These are phyloP conservation scores for Tachina lurida DNA, from an alignment of 2,888 invertebrate genomes.

Conservation along the genomic window DNA sequence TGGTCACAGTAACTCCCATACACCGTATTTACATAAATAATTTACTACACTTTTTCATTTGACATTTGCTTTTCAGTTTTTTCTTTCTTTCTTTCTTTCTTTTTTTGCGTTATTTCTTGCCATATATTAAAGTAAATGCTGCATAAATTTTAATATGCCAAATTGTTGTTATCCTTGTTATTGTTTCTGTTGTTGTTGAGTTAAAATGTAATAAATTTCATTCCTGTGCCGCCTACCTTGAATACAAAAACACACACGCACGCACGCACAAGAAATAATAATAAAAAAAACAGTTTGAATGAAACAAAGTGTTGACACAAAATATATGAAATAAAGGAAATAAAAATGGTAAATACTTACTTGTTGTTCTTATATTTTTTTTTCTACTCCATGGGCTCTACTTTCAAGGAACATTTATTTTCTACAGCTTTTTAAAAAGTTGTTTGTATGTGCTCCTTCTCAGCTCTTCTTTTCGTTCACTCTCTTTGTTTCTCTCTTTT, in stretches of 20 bases:
- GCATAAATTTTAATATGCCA: slow-evolving; percentile 44
- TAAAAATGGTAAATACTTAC: slow-evolving; percentile 17
- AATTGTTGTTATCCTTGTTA: slow-evolving; percentile 28
- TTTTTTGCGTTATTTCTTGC: neutral
- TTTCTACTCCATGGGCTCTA: neutral
- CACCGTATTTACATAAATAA: too few species aligned
- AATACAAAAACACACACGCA: neutral
- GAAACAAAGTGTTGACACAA: slow-evolving; percentile 38
- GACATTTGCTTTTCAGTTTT: neutral
- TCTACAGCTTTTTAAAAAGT: neutral
- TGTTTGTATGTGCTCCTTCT: slow-evolving; percentile 1
- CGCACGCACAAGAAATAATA: neutral
- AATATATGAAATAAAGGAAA: slow-evolving; percentile 4
- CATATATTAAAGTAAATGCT: slow-evolving; percentile 20
- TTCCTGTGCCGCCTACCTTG: neutral
- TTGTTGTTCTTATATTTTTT: neutral
- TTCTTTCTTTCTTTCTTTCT: too few species aligned
- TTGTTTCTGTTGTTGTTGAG: slow-evolving; percentile 8
- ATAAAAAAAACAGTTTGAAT: neutral
- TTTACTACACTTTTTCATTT: neutral
- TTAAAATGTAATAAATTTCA: slow-evolving; percentile 41
- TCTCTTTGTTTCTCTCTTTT: neutral
- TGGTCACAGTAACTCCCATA: neutral
- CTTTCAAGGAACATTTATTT: slow-evolving; percentile 1
- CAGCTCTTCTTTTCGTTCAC: neutral